A percentile compares a stretch with the other conserved stretches of the same genome.
phyloP scores from a whole-genome alignment of 2,888 invertebrate species.

The Glyphotaelius pellucidus region DNA sequence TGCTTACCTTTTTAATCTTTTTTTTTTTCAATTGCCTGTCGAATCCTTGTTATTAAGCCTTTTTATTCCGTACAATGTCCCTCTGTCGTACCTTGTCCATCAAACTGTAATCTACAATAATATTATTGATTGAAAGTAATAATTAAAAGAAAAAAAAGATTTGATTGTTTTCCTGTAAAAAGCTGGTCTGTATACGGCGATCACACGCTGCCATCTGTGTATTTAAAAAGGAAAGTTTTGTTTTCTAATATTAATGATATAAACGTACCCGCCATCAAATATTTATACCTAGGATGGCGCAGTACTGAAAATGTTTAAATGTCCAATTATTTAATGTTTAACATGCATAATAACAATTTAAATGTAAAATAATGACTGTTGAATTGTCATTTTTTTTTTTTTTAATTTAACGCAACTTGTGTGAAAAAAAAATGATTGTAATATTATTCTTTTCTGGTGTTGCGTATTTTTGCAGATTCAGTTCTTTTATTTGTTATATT shows the following conservation, averaged over 20 bases:
- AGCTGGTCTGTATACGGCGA: neutral
- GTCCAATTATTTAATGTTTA: conserved; percentile 14
- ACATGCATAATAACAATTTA: conserved; percentile 19
- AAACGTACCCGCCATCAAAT: conserved; percentile 20
- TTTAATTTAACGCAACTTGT: conserved; percentile 4
- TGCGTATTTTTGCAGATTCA: neutral
- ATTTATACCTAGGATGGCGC: conserved; percentile 41
- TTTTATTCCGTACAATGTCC: neutral
- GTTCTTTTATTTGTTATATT: conserved; percentile 34
- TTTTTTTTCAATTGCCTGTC: neutral
- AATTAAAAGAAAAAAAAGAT: neutral
- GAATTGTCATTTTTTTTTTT: neutral
- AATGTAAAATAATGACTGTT: neutral
- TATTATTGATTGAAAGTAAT: neutral
- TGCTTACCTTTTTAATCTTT: neutral
- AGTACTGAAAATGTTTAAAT: conserved; percentile 17
- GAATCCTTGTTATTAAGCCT: neutral
- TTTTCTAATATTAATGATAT: neutral
- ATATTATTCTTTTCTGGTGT: neutral
- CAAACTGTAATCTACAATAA: neutral
- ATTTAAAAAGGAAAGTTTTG: neutral
- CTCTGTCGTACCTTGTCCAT: conserved; percentile 2
- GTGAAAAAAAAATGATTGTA: neutral
- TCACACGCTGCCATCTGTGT: neutral
- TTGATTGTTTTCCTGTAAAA: neutral